Evolutionary conservation across 1,140 invertebrate genomes (phyloP).

Genomic region (Pseudomyrmex concolor): DNA sequence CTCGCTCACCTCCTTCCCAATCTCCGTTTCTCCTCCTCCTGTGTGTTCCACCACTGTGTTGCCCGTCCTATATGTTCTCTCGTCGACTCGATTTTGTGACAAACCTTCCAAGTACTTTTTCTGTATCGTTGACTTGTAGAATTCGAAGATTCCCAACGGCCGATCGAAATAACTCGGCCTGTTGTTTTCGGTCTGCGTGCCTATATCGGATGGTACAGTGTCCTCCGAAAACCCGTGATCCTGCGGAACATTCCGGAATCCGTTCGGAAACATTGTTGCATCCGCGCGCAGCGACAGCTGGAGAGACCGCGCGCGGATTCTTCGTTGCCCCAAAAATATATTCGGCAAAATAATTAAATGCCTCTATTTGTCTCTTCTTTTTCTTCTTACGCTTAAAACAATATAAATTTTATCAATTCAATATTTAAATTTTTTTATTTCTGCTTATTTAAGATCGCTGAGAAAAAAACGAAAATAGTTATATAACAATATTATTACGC

Average conservation of each 20-base stretch:
- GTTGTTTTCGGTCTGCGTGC: slow-evolving; percentile 55
- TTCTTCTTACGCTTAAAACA: background rate
- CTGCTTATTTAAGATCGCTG: background rate
- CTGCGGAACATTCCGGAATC: slow-evolving; percentile 38
- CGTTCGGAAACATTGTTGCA: slow-evolving; percentile 39
- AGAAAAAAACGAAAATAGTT: background rate
- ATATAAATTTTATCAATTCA: background rate
- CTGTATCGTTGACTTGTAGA: slow-evolving; percentile 52
- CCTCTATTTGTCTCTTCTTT: too few relatives aligned
- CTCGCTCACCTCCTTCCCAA: slow-evolving; percentile 1
- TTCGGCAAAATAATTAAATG: background rate
- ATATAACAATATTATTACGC: too few relatives aligned
- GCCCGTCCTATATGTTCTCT: background rate
- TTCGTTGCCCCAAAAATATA: background rate
- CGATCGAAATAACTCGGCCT: slow-evolving; percentile 58
- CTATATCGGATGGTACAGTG: slow-evolving; percentile 40
- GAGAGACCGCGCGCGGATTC: slow-evolving; percentile 16
- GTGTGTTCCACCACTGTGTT: background rate
- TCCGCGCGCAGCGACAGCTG: background rate
- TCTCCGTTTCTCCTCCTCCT: slow-evolving; percentile 10
- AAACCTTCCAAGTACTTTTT: slow-evolving; percentile 40
- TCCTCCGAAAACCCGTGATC: slow-evolving; percentile 7
- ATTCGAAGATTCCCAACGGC: slow-evolving; percentile 50
- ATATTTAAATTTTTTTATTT: background rate
- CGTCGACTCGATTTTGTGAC: slow-evolving; percentile 36